These are phyloP conservation scores for Epirrhoe alternata DNA, from an alignment of 2,888 invertebrate species.

Conservation along the genomic window DNA sequence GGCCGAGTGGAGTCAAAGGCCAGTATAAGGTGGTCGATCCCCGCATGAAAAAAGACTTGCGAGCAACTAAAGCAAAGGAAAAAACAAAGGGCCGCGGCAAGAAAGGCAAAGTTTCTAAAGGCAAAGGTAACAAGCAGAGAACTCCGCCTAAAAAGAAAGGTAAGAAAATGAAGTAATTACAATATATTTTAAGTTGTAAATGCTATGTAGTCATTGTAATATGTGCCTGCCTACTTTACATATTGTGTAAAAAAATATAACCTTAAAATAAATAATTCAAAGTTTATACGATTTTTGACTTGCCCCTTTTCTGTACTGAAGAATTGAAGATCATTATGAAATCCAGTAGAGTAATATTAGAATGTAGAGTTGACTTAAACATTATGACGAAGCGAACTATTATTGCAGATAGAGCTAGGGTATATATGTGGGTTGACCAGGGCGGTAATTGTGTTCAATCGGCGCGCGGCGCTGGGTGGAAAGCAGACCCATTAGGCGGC, in stretches of 20 bases:
- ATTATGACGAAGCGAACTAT: background rate
- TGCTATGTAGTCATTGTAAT: background rate
- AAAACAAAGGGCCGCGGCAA: conserved; percentile 83
- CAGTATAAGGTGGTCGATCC: conserved; percentile 97
- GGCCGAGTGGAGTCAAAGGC: conserved; percentile 96
- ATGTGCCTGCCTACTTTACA: background rate
- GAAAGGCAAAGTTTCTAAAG: conserved; percentile 56
- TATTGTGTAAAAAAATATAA: background rate
- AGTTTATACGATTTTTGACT: background rate
- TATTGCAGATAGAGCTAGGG: background rate
- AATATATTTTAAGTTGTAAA: background rate
- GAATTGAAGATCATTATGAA: background rate
- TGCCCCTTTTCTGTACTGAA: background rate
- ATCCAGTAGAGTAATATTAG: too few species aligned
- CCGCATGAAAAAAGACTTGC: conserved; percentile 97
- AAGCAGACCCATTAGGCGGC: conserved; percentile 55
- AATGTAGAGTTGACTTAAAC: background rate
- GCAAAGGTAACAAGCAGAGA: conserved; percentile 49
- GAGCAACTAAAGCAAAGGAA: conserved; percentile 87
- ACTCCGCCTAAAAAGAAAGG: conserved; percentile 62
- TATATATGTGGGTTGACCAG: conserved; percentile 38
- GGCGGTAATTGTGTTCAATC: conserved; percentile 45
- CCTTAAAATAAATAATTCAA: background rate
- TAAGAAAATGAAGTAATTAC: conserved; percentile 61
- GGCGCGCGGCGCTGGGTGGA: conserved; percentile 46